A percentile compares a stretch with the other conserved stretches of the same genome.
Conservation (phyloP, 2,113 vertebrate genomes). For the Toxotes jaculatrix region DNA sequence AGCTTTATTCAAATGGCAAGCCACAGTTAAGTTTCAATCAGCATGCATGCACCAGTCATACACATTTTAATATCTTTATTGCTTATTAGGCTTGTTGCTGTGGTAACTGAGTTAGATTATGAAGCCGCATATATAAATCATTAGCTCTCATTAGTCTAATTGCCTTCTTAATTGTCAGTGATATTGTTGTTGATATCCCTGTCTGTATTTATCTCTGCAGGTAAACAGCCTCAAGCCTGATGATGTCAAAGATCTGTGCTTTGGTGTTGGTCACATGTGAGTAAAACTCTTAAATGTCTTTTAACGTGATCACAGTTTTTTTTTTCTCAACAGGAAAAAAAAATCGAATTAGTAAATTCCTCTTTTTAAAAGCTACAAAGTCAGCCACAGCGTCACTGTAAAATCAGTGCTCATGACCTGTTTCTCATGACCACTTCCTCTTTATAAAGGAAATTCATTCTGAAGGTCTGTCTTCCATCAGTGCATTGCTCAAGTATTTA, state of each 20-base stretch:
- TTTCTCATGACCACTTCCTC: neutral
- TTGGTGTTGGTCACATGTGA: slow-evolving; percentile 82
- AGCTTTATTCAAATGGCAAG: neutral
- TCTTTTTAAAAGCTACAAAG: neutral
- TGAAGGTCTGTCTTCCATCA: slow-evolving; percentile 1
- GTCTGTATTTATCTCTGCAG: slow-evolving; percentile 33
- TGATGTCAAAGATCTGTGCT: slow-evolving; percentile 80
- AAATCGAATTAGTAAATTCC: neutral
- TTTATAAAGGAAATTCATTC: neutral
- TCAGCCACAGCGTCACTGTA: neutral
- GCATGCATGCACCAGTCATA: neutral
- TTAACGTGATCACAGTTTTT: neutral
- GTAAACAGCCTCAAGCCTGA: slow-evolving; percentile 41
- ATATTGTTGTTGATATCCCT: neutral
- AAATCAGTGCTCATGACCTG: neutral
- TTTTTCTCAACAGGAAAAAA: neutral
- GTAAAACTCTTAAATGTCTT: slow-evolving; percentile 44
- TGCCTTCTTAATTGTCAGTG: neutral
- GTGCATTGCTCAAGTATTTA: slow-evolving; percentile 1
- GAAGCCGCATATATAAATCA: neutral
- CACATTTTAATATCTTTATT: neutral
- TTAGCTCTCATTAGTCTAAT: neutral
- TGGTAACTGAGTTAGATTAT: neutral
- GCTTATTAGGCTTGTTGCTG: neutral
- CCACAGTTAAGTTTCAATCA: slow-evolving; percentile 4